Conservation (phyloP, 2,113 vertebrate species). For the Meriones unguiculatus region DNA sequence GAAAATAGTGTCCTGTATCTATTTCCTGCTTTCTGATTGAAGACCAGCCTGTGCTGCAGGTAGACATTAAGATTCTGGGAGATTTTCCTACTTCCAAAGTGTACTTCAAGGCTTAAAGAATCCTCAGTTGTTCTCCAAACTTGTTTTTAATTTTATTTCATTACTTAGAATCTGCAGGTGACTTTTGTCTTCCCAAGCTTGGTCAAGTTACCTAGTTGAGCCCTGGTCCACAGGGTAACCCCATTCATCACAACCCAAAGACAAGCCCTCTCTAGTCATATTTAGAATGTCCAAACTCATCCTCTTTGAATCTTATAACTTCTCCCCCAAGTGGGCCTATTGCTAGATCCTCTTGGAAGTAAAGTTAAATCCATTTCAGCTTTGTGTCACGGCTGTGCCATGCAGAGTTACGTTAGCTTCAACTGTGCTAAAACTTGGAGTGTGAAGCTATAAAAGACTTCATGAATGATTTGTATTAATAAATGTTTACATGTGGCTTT, state of each 20-base stretch:
- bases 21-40: neutral
- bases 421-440: neutral
- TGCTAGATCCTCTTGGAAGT: neutral
- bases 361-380: neutral
- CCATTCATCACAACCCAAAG: neutral
- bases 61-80: neutral
- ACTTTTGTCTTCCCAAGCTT: neutral
- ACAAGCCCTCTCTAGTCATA: neutral
- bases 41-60: neutral
- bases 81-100: neutral
- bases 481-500: neutral
- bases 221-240: neutral
- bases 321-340: neutral
- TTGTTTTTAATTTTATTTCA: neutral
- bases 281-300: neutral
- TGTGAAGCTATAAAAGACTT: neutral
- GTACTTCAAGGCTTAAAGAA: neutral
- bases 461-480: neutral
- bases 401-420: neutral
- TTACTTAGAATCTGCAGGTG: neutral
- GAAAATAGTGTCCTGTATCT: conserved; percentile 3
- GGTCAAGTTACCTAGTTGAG: neutral
- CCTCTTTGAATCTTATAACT: neutral
- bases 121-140: neutral
- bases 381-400: neutral